These are phyloP conservation scores for Drosophila paulistorum DNA, from an alignment of 1,140 invertebrate genomes.

Conservation along the genomic window DNA sequence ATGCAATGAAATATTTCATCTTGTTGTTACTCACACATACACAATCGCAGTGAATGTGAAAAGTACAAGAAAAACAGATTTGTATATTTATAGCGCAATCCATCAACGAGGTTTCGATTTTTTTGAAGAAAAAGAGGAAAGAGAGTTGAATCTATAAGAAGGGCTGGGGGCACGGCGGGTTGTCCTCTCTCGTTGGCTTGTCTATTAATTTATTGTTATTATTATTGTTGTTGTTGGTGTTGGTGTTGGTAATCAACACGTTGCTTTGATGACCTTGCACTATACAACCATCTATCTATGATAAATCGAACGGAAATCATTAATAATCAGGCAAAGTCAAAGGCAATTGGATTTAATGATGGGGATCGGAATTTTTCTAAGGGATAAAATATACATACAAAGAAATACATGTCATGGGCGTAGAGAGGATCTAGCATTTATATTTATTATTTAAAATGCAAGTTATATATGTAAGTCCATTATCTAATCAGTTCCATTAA, in stretches of 20 bases:
- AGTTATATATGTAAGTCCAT: too few relatives aligned
- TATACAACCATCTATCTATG: constrained; percentile 71
- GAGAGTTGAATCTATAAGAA: constrained; percentile 32
- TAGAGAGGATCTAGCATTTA: neutral
- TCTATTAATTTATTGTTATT: constrained; percentile 78
- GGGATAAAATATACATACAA: neutral
- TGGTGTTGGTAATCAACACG: constrained; percentile 73
- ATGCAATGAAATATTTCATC: constrained; percentile 43
- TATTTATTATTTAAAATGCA: too few relatives aligned
- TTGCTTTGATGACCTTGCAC: constrained; percentile 78
- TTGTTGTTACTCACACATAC: neutral
- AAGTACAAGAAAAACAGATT: constrained; percentile 66
- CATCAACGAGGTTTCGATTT: constrained; percentile 44
- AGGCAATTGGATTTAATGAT: constrained; percentile 71
- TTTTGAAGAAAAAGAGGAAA: neutral
- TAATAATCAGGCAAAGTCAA: constrained; percentile 71
- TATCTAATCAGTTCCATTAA: too few relatives aligned
- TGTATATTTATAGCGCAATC: constrained; percentile 59
- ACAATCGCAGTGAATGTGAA: constrained; percentile 25
- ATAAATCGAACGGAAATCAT: constrained; percentile 80
- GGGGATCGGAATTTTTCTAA: constrained; percentile 49
- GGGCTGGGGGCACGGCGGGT: constrained; percentile 52
- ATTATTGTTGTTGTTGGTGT: constrained; percentile 62
- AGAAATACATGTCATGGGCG: neutral
- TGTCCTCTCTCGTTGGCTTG: constrained; percentile 48